Conservation (phyloP, 2,888 invertebrate genomes). For the Miltochrista miniata region DNA sequence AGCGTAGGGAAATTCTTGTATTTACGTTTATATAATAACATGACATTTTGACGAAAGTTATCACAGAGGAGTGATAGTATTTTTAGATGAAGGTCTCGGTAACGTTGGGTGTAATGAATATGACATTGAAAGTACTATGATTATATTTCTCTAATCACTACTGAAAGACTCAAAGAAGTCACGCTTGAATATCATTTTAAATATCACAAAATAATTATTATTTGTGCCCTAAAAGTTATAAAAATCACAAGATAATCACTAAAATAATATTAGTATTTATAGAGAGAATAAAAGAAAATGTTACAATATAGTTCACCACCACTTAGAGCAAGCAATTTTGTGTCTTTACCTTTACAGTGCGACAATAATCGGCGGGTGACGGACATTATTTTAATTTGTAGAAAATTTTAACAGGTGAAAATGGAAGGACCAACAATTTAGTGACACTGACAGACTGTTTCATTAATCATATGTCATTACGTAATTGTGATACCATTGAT, state of each 20-base stretch:
- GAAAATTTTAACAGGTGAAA: conserved; percentile 36
- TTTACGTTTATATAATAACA: conserved; percentile 24
- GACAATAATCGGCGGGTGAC: conserved; percentile 83
- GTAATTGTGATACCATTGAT: neutral
- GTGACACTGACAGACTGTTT: conserved; percentile 66
- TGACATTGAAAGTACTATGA: conserved; percentile 52
- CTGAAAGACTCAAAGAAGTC: neutral
- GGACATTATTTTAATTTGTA: conserved; percentile 73
- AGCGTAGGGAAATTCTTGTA: neutral
- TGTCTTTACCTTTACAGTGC: conserved; percentile 80
- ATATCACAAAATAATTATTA: neutral
- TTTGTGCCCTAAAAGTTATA: neutral
- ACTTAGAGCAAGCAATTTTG: neutral
- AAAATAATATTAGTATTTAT: conserved; percentile 18
- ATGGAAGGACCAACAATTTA: conserved; percentile 47
- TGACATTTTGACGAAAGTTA: conserved; percentile 32
- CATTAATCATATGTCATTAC: conserved; percentile 56
- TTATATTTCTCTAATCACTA: conserved; percentile 14
- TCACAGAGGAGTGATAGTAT: conserved; percentile 55
- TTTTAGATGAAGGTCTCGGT: conserved; percentile 78
- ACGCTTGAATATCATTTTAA: conserved; percentile 6
- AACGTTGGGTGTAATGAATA: conserved; percentile 53
- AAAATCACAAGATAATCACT: conserved; percentile 37
- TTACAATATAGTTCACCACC: neutral
- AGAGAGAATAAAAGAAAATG: neutral